phyloP scores from a whole-genome alignment of 2,113 vertebrate genomes.

The Trochalopteron elliotii region DNA sequence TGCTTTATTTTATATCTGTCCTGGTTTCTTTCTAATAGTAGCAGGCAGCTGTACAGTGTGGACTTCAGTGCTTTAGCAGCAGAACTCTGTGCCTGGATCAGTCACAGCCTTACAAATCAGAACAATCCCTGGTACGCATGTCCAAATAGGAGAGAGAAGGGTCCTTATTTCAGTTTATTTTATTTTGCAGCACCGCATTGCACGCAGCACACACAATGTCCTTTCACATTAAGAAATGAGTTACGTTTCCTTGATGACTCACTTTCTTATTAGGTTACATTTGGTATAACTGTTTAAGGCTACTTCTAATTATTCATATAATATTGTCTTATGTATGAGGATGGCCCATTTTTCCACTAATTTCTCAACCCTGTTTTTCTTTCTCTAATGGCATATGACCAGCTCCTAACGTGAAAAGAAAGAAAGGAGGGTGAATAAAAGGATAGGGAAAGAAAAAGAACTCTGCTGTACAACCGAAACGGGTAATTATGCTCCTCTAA shows the following conservation, averaged over 20 bases:
- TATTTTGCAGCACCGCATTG: constrained; percentile 28
- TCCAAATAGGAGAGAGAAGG: background rate
- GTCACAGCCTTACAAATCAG: constrained; percentile 61
- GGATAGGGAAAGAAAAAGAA: constrained; percentile 39
- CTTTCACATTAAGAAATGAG: constrained; percentile 70
- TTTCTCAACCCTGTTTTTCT: constrained; percentile 60
- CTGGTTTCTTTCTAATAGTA: constrained; percentile 56
- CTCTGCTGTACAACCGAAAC: constrained; percentile 53
- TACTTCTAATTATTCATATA: constrained; percentile 65
- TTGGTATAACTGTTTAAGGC: constrained; percentile 33
- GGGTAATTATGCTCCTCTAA: constrained; percentile 74
- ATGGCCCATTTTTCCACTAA: constrained; percentile 54
- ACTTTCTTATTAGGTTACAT: constrained; percentile 68
- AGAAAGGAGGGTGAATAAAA: constrained; percentile 36
- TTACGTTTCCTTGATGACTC: constrained; percentile 66
- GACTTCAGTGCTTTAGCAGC: constrained; percentile 16
- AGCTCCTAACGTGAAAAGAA: constrained; percentile 50
- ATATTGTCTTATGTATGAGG: constrained; percentile 44
- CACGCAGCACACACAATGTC: constrained; percentile 31
- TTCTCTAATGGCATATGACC: constrained; percentile 64
- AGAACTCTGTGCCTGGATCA: constrained; percentile 42
- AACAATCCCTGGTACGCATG: constrained; percentile 15
- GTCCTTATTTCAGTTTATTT: background rate
- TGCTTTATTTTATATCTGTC: constrained; percentile 28
- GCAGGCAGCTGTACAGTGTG: constrained; percentile 47